phyloP scores from a whole-genome alignment of 2,888 invertebrate species.

The Tetragonisca angustula region DNA sequence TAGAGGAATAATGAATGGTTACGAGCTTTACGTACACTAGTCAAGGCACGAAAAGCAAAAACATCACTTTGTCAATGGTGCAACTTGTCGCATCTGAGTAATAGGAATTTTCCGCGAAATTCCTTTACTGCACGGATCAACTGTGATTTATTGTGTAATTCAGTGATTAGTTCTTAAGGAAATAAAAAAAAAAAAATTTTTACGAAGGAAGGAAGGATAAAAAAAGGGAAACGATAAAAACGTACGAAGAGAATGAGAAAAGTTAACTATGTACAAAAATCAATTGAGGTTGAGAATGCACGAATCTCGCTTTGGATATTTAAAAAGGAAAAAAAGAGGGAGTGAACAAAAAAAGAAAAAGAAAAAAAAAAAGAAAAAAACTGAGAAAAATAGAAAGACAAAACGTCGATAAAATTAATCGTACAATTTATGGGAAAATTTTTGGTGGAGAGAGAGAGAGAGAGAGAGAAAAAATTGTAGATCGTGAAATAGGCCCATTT shows the following conservation, averaged over 20 bases:
- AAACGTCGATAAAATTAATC: conserved; percentile 18
- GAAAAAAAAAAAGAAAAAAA: background rate
- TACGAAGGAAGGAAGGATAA: conserved; percentile 14
- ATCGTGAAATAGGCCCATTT: conserved; percentile 18
- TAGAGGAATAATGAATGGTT: conserved; percentile 64
- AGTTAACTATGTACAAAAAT: conserved; percentile 52
- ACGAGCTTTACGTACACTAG: conserved; percentile 79
- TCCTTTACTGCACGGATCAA: conserved; percentile 71
- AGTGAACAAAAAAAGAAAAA: background rate
- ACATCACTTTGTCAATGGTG: conserved; percentile 75
- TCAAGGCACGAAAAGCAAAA: conserved; percentile 74
- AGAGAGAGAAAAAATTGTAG: background rate
- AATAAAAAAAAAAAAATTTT: conserved; percentile 13
- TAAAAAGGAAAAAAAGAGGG: conserved; percentile 41
- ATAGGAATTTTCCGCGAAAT: conserved; percentile 72
- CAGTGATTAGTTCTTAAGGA: conserved; percentile 73
- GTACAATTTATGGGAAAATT: conserved; percentile 24
- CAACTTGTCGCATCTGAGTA: conserved; percentile 74
- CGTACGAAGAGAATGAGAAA: background rate
- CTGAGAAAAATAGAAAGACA: background rate
- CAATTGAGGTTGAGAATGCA: conserved; percentile 5
- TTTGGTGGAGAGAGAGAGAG: background rate
- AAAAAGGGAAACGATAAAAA: conserved; percentile 26
- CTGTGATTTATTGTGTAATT: conserved; percentile 76
- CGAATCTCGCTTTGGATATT: conserved; percentile 43